Conservation (phyloP, 2,888 invertebrate genomes). For the Eucriotettix oculatus region DNA sequence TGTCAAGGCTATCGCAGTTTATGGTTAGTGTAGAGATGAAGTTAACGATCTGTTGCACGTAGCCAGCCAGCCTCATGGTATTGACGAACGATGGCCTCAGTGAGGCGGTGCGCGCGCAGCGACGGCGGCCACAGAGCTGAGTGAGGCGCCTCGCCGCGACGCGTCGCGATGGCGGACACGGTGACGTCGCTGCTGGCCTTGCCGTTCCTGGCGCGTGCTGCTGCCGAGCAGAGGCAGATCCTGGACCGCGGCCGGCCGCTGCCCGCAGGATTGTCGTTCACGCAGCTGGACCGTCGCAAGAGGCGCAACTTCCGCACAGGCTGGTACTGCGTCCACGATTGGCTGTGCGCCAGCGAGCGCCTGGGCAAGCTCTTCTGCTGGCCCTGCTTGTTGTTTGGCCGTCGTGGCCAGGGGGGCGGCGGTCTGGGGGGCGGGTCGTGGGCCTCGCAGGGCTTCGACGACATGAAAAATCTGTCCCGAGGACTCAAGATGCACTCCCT, state of each 20-base stretch:
- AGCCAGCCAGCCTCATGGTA: background rate
- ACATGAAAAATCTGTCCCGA: background rate
- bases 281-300: background rate
- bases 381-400: background rate
- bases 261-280: background rate
- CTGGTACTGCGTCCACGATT: background rate
- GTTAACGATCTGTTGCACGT: too few species aligned
- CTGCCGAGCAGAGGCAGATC: background rate
- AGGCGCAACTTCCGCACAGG: background rate
- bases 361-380: background rate
- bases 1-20: too few species aligned
- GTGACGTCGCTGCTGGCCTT: background rate
- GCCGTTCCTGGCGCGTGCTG: background rate
- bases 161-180: background rate
- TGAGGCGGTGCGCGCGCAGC: background rate
- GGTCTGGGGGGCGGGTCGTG: background rate
- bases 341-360: background rate
- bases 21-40: too few species aligned
- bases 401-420: too few species aligned
- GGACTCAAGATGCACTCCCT: background rate
- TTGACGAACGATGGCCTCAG: background rate
- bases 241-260: background rate
- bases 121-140: background rate
- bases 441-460: background rate
- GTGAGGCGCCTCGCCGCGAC: background rate